Percentiles rank a stretch among this genome's conserved stretches.
Conservation (phyloP, 2,888 invertebrate genomes). For the Drosophila gaucha region DNA sequence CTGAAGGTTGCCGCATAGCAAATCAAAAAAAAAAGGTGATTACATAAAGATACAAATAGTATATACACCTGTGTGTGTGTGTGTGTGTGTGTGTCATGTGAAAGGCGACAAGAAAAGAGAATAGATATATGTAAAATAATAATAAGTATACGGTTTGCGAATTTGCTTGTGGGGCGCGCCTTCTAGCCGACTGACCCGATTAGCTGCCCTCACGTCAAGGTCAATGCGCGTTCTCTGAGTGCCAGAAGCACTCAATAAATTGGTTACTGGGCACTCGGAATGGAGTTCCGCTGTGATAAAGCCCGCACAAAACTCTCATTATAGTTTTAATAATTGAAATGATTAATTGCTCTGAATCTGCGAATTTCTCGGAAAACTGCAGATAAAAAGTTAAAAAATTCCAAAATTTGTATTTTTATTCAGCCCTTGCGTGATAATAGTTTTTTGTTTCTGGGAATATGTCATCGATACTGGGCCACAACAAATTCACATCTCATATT, state of each 20-base stretch:
- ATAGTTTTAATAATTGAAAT: no score
- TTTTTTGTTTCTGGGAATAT: constrained; percentile 35
- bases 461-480: constrained; percentile 1
- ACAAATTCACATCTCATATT: neutral
- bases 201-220: constrained; percentile 55
- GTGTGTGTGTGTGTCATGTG: constrained; percentile 35
- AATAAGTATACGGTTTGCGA: constrained; percentile 18
- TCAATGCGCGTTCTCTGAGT: constrained; percentile 34
- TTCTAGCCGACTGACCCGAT: constrained; percentile 65
- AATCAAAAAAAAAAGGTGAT: constrained; percentile 61
- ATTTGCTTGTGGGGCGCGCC: constrained; percentile 38
- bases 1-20: constrained; percentile 52
- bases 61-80: constrained; percentile 2
- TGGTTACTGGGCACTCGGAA: no score
- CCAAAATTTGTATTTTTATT: constrained; percentile 7
- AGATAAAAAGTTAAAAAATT: no score
- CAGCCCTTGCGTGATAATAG: constrained; percentile 28
- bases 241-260: neutral
- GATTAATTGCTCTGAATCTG: no score
- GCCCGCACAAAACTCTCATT: no score
- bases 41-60: constrained; percentile 59
- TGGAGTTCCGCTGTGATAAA: no score
- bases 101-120: constrained; percentile 29
- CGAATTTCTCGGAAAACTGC: constrained; percentile 32
- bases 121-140: constrained; percentile 3